Evolutionary conservation across 2,113 vertebrate species (phyloP).

Genomic region (Sarotherodon lohbergeri): DNA sequence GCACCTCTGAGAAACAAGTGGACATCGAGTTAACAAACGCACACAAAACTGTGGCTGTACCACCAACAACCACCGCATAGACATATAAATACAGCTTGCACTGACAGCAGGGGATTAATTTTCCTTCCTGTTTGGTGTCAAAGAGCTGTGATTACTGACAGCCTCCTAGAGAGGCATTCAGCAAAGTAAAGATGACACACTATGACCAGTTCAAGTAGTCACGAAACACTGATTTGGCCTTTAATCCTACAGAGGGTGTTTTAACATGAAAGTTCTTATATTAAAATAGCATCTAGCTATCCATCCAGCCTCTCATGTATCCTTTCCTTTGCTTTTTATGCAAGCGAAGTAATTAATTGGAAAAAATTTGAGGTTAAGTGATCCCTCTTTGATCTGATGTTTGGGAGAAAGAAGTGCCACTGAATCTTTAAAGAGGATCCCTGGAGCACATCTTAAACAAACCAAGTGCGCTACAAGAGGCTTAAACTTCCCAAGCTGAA

Average conservation of each 20-base stretch:
- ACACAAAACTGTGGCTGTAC: not conserved
- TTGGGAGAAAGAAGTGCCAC: slow-evolving; percentile 8
- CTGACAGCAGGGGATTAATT: slow-evolving; percentile 7
- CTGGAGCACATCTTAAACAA: slow-evolving; percentile 21
- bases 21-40: not conserved
- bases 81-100: not conserved
- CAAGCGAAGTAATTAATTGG: not conserved
- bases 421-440: slow-evolving; percentile 26
- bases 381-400: slow-evolving; percentile 23
- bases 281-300: not conserved
- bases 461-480: slow-evolving; percentile 9
- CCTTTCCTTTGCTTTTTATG: not conserved
- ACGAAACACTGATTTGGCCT: not conserved
- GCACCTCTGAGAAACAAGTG: slow-evolving; percentile 41
- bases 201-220: not conserved
- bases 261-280: not conserved
- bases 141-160: not conserved
- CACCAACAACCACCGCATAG: not conserved
- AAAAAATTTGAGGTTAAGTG: not conserved
- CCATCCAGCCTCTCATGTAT: not conserved
- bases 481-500: slow-evolving; percentile 12
- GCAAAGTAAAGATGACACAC: not conserved
- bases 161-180: not conserved
- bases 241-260: not conserved
- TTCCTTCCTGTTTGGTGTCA: not conserved